Evolutionary conservation across 2,797 vertebrate genomes (phyloP).

Genomic region (Oophaga sylvatica): DNA sequence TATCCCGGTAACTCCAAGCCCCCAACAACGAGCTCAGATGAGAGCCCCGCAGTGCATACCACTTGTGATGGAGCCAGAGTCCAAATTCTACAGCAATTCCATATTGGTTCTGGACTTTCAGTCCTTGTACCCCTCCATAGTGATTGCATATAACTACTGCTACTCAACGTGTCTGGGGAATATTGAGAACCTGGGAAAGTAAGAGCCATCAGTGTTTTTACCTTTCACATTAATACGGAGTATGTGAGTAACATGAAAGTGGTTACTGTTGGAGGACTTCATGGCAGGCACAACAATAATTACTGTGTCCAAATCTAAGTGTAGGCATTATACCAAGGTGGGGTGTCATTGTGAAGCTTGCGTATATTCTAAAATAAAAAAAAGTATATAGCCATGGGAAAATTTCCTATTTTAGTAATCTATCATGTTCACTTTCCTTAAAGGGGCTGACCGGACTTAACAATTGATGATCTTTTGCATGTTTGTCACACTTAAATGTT

Average conservation of each 20-base stretch:
- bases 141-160: conserved; percentile 99
- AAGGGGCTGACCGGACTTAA: too few relatives aligned
- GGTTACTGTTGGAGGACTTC: not conserved
- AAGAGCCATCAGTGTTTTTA: conserved; percentile 69
- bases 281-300: not conserved
- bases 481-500: too few relatives aligned
- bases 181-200: conserved; percentile 92
- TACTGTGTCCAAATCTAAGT: not conserved
- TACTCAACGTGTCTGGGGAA: conserved; percentile 96
- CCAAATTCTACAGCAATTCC: conserved; percentile 96
- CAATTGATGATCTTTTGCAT: too few relatives aligned
- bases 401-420: too few relatives aligned
- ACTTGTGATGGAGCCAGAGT: conserved; percentile 95
- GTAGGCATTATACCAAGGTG: not conserved
- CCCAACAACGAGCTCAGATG: conserved; percentile 93
- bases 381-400: too few relatives aligned
- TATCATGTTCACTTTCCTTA: too few relatives aligned
- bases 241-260: not conserved
- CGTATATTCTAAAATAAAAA: too few relatives aligned
- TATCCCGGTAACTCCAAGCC: conserved; percentile 88
- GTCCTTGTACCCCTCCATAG: conserved; percentile 93
- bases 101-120: conserved; percentile 96
- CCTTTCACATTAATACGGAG: not conserved
- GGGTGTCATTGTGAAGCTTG: not conserved
- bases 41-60: conserved; percentile 90